Evolutionary conservation across 2,888 invertebrate species (phyloP).

Genomic region (Eristalis pertinax): DNA sequence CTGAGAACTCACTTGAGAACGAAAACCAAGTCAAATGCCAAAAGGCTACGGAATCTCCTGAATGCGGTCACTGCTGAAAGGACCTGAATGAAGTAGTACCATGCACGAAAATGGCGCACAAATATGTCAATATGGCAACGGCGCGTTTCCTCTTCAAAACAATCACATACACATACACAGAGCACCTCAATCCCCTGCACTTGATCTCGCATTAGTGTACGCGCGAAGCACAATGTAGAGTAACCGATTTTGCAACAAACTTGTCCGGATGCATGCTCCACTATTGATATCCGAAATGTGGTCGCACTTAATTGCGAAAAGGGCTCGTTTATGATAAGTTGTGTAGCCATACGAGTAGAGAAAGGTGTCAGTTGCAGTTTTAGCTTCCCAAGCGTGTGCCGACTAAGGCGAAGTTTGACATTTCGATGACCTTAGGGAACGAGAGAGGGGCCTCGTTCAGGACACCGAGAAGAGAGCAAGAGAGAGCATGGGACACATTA

Average conservation of each 20-base stretch:
- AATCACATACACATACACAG: neutral
- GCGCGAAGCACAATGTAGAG: conserved; percentile 16
- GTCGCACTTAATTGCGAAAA: conserved; percentile 26
- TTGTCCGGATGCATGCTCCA: conserved; percentile 24
- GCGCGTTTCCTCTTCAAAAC: conserved; percentile 12
- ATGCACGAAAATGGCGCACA: conserved; percentile 47
- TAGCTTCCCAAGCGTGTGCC: conserved; percentile 20
- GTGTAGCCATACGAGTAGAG: conserved; percentile 1
- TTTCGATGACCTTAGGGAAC: conserved; percentile 80
- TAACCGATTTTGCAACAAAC: conserved; percentile 34
- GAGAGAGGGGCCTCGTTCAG: conserved; percentile 48
- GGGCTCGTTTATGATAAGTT: neutral
- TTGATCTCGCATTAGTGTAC: neutral
- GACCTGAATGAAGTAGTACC: conserved; percentile 5
- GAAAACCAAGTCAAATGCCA: conserved; percentile 8
- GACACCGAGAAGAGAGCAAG: conserved; percentile 23
- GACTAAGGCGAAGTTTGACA: conserved; percentile 79
- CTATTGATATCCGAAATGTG: conserved; percentile 5
- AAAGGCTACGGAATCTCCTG: conserved; percentile 15
- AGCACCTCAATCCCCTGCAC: neutral
- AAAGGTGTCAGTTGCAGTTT: conserved; percentile 55
- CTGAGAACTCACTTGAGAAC: conserved; percentile 1
- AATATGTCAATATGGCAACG: conserved; percentile 29
- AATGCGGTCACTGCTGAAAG: conserved; percentile 57
- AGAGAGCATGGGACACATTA: conserved; percentile 35